A percentile compares a stretch with the other conserved stretches of the same genome.
phyloP scores from a whole-genome alignment of 2,888 invertebrate genomes.

The Latheticus oryzae region DNA sequence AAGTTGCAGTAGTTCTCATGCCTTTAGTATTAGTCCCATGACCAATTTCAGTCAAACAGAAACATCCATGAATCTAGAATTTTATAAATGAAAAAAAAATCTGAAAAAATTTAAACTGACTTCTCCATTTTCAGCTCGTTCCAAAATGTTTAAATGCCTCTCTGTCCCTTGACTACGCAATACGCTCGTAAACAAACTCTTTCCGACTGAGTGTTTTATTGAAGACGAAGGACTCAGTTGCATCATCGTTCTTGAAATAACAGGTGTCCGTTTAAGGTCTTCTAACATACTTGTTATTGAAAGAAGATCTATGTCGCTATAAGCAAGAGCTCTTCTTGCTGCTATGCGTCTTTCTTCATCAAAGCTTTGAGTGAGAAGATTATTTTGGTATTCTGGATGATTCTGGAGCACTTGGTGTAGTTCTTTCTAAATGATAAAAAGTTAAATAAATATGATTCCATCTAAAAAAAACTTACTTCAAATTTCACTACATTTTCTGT shows the following conservation, averaged over 20 bases:
- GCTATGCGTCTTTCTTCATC: conserved; percentile 68
- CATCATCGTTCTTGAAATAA: conserved; percentile 69
- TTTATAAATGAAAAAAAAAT: conserved; percentile 1
- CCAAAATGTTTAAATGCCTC: conserved; percentile 71
- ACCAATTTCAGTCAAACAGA: conserved; percentile 88
- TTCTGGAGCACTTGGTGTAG: conserved; percentile 52
- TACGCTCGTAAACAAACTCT: conserved; percentile 74
- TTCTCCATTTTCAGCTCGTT: conserved; percentile 60
- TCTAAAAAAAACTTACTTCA: conserved; percentile 63
- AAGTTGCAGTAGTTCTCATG: conserved; percentile 88
- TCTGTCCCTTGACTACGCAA: conserved; percentile 74
- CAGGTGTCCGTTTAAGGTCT: conserved; percentile 66
- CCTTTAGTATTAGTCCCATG: conserved; percentile 93
- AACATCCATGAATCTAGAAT: conserved; percentile 74
- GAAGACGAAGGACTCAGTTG: conserved; percentile 73
- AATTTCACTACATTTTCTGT: conserved; percentile 67
- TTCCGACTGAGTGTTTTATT: conserved; percentile 74
- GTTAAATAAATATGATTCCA: conserved; percentile 1
- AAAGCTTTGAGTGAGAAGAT: conserved; percentile 45
- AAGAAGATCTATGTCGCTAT: conserved; percentile 73
- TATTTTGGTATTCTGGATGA: conserved; percentile 55
- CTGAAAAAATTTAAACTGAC: conserved; percentile 42
- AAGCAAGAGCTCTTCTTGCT: conserved; percentile 72
- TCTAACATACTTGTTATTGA: conserved; percentile 68
- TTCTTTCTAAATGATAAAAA: conserved; percentile 53